Conservation (phyloP, 92 coral and sea anemone genomes). For the Palythoa grandiflora region DNA sequence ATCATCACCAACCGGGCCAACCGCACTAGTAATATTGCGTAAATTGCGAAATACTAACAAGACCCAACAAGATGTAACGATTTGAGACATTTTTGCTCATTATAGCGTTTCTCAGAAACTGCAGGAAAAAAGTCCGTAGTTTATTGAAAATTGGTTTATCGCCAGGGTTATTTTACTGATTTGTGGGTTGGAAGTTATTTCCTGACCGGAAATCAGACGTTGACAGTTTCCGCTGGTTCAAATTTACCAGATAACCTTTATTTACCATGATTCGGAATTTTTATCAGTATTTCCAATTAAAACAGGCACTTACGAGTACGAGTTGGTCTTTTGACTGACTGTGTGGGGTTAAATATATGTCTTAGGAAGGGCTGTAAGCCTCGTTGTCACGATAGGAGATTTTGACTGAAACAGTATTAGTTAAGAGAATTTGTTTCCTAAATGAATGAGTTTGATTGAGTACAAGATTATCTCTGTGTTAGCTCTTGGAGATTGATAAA, state of each 20-base stretch:
- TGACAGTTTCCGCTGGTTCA: background rate
- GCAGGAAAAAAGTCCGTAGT: background rate
- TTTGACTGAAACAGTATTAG: background rate
- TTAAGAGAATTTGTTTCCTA: conserved; percentile 9
- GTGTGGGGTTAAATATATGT: conserved; percentile 13
- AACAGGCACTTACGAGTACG: background rate
- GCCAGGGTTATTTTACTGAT: background rate
- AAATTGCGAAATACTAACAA: no score
- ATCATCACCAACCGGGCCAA: background rate
- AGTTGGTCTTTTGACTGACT: conserved; percentile 38
- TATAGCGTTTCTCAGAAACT: no score
- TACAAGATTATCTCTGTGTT: conserved; percentile 15
- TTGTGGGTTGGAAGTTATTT: background rate
- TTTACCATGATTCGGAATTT: background rate
- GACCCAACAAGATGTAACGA: no score
- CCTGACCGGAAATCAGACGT: conserved; percentile 42
- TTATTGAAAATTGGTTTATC: background rate
- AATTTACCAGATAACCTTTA: background rate
- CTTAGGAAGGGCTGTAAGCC: background rate
- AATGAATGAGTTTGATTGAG: conserved; percentile 12
- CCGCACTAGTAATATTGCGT: background rate
- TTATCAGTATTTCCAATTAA: conserved; percentile 37
- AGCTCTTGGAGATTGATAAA: conserved; percentile 17
- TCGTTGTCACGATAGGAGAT: conserved; percentile 1
- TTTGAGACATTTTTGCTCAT: no score